Base-by-base conservation (phyloP, 2,113 vertebrate genomes). In the Campylomormyrus numenius region DNA sequence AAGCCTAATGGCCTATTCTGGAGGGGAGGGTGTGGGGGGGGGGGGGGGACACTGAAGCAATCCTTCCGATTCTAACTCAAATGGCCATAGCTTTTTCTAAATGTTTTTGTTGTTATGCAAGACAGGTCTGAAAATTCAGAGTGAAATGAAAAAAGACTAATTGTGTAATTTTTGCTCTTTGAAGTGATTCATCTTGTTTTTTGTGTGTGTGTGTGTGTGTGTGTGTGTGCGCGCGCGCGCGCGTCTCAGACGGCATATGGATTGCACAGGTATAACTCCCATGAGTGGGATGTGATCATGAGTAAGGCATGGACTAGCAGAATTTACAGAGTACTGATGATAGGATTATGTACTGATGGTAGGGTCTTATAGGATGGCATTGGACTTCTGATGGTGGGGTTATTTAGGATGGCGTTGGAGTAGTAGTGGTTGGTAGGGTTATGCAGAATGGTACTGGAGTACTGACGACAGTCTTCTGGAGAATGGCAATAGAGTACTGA, bases 1-100 rank as follows among this genome's bases (percentile, higher is more conserved):
- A 48, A 56, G 39, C 52, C 77, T 85, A 85, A 89, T 62, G 52
- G 70, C 39, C 46, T 53, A n/a, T 19, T 45, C 88, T 88, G 87
- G 53, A 39, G 39, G 39, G 39, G 39, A 42, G 39, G 39, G 39
- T 39, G 39, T 3, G 39, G 7, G 45, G n/a, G n/a, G n/a, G n/a
- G n/a, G n/a, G 10, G 11, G 49, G 21, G 11, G 0, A 2, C 45
- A 45, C n/a, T n/a, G 11, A 13, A 13, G 7, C 84, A 5, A 3
- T 10, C 21, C 83, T 48, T 21, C 84, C 1, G 6, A 15, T 86
- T 50, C 10, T 85, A 27, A 24, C 19, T 86, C 15, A 48, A 8
- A n/a, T 52, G 21, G 17, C 19, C 45, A 13, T 49, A 46, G 77
- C 74, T 31, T 80, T 80, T 11, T 31, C 11, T n/a, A 70, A 27